A percentile compares a stretch with the other conserved stretches of the same genome.
These are phyloP conservation scores for Epinotia bilunana DNA, from an alignment of 2,888 invertebrate genomes.

Conservation along the genomic window DNA sequence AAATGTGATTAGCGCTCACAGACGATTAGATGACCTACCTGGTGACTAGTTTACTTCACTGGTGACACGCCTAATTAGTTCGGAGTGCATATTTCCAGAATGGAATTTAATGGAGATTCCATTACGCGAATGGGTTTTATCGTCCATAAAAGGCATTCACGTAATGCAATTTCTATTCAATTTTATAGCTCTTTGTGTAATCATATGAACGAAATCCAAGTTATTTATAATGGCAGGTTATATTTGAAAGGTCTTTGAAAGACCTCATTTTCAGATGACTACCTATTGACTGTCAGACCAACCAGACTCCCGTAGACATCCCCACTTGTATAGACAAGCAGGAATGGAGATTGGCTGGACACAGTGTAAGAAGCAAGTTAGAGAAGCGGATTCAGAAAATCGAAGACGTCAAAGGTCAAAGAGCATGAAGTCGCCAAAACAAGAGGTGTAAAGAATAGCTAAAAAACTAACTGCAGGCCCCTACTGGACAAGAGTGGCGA, in stretches of 20 bases:
- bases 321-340: too few species aligned
- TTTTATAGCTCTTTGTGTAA: not conserved
- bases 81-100: not conserved
- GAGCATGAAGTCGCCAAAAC: too few species aligned
- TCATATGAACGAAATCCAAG: not conserved
- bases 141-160: not conserved
- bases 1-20: slow-evolving; percentile 25
- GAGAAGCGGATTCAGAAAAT: too few species aligned
- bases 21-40: slow-evolving; percentile 21
- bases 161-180: too few species aligned
- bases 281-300: too few species aligned
- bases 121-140: not conserved
- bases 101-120: slow-evolving; percentile 63
- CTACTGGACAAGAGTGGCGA: too few species aligned
- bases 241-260: not conserved
- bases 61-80: not conserved
- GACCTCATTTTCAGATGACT: not conserved
- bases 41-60: not conserved
- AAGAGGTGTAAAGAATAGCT: too few species aligned
- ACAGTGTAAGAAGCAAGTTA: too few species aligned
- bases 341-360: too few species aligned
- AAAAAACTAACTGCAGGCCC: too few species aligned
- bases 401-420: too few species aligned
- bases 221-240: not conserved
- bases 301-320: too few species aligned